phyloP scores from a whole-genome alignment of 2,113 vertebrate species.

The Micromys minutus region DNA sequence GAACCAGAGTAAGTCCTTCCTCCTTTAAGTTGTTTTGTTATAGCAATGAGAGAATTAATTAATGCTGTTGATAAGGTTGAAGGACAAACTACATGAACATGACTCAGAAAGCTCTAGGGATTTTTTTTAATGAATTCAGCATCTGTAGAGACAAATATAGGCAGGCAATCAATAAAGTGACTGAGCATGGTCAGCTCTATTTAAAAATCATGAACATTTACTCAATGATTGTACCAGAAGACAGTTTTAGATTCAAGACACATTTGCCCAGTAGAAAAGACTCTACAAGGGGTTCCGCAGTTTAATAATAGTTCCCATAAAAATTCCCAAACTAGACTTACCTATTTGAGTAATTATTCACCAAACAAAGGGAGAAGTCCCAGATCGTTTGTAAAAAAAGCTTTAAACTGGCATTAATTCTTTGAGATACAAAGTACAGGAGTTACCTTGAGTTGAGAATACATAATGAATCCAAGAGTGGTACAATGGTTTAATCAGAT shows the following conservation, averaged over 20 bases:
- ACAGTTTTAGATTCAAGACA: neutral
- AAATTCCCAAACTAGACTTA: neutral
- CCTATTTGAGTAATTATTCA: neutral
- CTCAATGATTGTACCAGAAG: neutral
- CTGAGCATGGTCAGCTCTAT: neutral
- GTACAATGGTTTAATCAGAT: neutral
- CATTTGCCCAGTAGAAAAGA: neutral
- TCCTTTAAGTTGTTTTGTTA: neutral
- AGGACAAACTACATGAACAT: no score
- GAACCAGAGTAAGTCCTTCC: no score
- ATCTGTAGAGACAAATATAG: neutral
- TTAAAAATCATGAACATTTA: neutral
- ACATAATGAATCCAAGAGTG: neutral
- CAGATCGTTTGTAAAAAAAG: neutral
- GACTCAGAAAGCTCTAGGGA: neutral
- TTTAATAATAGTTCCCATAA: neutral
- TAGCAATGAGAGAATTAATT: neutral
- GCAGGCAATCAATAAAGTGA: neutral
- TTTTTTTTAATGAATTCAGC: neutral
- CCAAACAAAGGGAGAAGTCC: neutral
- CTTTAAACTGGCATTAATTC: neutral
- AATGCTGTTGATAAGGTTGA: neutral
- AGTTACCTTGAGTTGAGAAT: neutral
- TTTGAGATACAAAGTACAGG: neutral
- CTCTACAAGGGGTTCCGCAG: neutral